Evolutionary conservation across 1,140 invertebrate genomes (phyloP), one percentile per base, ranked within the genome.

Genomic region (Lepidotrigona ventralis): DNA sequence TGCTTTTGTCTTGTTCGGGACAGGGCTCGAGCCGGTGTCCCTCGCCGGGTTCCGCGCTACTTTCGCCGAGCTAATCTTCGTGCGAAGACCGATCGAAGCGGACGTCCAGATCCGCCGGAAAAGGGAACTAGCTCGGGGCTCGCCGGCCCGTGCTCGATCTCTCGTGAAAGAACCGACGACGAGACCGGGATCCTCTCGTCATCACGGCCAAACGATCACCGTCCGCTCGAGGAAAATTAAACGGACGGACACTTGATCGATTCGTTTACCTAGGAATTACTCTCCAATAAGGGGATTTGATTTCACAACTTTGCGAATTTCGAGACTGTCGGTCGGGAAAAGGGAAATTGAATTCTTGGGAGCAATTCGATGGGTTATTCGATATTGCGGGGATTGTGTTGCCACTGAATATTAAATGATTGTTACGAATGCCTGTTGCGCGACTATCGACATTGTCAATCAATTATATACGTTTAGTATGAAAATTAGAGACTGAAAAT

Each of bases 41-140:
- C 66, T 54, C 66, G 23, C 5, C 46, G 23, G 21, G 0, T 39
- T 51, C 68, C 69, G 2, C 51, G 80, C 73, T 73, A 76, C 80
- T 81, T 81, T 29, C 53, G 63, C 19, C 33, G 53, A 9, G 64
- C 74, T 58, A 82, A 77, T 77, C 73, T 82, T 70, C 74, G 46
- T 53, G 81, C 63, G 80, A 77, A 82, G 80, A 82, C 72, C 73
- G 81, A 82, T 82, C 73, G 64, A 58, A 77, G 33, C 81, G 73
- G 74, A 77, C 64, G 53, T 58, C 51, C 51, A 68, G 53, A 69
- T 77, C 73, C 53, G 46, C 33, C 39, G 68, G 75, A 60, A 79
- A 54, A 63, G 12, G 80, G 39, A 64, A 66, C n/a, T 29, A 39
- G 14, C 46, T 29, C 33, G 39, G 21, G 72, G 19, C 39, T 53